These are phyloP conservation scores for Lasioglossum villosulum DNA, from an alignment of 2,888 invertebrate genomes.

Conservation along the genomic window DNA sequence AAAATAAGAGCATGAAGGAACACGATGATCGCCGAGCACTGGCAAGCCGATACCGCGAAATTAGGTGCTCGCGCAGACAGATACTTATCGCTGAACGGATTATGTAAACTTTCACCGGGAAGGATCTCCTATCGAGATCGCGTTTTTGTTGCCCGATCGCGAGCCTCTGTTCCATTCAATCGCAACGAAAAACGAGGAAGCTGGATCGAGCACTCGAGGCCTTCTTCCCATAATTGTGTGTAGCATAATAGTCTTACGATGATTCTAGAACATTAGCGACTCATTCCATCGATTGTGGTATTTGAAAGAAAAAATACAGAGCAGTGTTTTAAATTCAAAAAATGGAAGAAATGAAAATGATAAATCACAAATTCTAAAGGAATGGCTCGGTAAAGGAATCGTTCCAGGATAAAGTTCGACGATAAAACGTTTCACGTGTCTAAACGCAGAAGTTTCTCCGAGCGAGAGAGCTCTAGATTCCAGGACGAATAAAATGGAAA, in stretches of 20 bases:
- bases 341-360: not conserved
- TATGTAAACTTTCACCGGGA: slow-evolving; percentile 62
- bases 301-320: not conserved
- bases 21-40: not conserved
- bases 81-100: slow-evolving; percentile 42
- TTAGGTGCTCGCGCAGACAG: slow-evolving; percentile 19
- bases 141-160: not conserved
- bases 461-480: not conserved
- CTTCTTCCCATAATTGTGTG: not conserved
- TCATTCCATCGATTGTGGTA: not conserved
- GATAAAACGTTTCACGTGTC: not conserved
- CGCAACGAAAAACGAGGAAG: not conserved
- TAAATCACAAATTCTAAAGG: not conserved
- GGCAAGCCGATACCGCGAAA: slow-evolving; percentile 34
- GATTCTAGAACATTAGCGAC: not conserved
- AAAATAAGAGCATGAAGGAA: slow-evolving; percentile 17
- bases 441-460: slow-evolving; percentile 7
- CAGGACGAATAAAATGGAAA: not conserved
- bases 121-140: slow-evolving; percentile 1
- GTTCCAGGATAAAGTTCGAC: not conserved
- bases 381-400: not conserved
- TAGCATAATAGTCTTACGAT: not conserved
- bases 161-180: not conserved
- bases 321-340: not conserved
- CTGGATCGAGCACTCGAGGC: not conserved